phyloP scores from a whole-genome alignment of 2,797 vertebrate species.

The Clamator glandarius region DNA sequence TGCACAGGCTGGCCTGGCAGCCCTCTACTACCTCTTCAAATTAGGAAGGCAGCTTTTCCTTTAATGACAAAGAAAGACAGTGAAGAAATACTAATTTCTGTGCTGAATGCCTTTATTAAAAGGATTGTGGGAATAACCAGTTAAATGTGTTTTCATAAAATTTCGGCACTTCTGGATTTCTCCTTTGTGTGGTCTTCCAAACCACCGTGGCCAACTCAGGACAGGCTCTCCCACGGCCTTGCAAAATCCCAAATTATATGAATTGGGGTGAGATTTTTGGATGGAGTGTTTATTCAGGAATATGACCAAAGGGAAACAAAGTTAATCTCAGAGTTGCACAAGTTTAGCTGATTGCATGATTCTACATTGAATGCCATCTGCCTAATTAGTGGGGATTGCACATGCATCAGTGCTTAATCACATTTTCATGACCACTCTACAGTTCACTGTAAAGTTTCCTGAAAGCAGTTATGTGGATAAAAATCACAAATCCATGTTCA shows the following conservation, averaged over 20 bases:
- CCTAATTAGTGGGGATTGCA: not conserved
- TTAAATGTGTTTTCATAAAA: constrained; percentile 41
- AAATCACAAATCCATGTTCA: not conserved
- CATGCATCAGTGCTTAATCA: constrained; percentile 4
- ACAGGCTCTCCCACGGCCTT: not conserved
- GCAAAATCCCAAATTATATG: not conserved
- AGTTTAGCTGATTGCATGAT: not conserved
- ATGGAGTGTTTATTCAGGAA: not conserved
- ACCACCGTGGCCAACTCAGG: not conserved
- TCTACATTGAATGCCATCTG: not conserved
- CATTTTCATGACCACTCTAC: not conserved
- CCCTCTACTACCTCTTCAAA: not conserved
- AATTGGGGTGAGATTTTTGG: not conserved
- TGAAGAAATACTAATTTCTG: not conserved
- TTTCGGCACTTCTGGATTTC: constrained; percentile 11
- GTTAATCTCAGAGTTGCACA: not conserved
- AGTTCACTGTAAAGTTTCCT: not conserved
- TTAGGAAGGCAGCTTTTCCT: not conserved
- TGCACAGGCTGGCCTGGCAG: not conserved
- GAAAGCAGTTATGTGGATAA: not conserved
- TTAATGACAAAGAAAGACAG: not conserved
- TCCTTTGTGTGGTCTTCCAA: not conserved
- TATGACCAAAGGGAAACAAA: not conserved
- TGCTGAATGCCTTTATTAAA: not conserved
- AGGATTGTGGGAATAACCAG: constrained; percentile 13